Conservation (phyloP, 2,113 vertebrate genomes). For the Oreochromis spilurus region DNA sequence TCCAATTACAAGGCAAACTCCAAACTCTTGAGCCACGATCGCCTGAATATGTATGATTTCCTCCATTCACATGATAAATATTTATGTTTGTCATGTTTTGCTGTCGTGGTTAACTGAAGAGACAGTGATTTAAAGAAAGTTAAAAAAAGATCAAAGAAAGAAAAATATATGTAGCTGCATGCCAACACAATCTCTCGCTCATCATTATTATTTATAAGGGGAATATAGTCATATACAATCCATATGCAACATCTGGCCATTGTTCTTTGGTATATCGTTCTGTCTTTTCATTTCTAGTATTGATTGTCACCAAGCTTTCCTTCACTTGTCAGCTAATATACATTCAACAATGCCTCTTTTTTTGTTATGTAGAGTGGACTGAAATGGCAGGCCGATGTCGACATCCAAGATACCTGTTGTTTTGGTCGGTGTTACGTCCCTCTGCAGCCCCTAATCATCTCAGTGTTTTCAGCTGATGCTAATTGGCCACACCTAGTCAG, state of each 20-base stretch:
- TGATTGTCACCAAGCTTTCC: neutral
- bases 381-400: neutral
- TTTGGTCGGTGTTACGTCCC: neutral
- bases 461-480: no score
- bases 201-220: neutral
- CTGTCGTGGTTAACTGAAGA: neutral
- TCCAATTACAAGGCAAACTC: no score
- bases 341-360: neutral
- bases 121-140: neutral
- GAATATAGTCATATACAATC: neutral
- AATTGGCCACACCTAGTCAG: no score
- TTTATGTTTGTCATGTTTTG: conserved; percentile 9
- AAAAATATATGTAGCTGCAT: neutral
- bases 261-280: neutral
- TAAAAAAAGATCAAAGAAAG: neutral
- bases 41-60: conserved; percentile 41
- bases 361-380: neutral
- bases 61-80: conserved; percentile 14
- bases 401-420: neutral
- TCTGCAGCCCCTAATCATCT: no score
- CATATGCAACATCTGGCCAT: neutral
- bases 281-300: neutral
- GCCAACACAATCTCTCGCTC: neutral
- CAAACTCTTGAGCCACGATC: no score
- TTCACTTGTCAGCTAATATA: neutral